Percentiles rank a stretch among this genome's conserved stretches.
These are phyloP conservation scores for Sarcophaga carnaria DNA, from an alignment of 2,888 invertebrate genomes.

Conservation along the genomic window DNA sequence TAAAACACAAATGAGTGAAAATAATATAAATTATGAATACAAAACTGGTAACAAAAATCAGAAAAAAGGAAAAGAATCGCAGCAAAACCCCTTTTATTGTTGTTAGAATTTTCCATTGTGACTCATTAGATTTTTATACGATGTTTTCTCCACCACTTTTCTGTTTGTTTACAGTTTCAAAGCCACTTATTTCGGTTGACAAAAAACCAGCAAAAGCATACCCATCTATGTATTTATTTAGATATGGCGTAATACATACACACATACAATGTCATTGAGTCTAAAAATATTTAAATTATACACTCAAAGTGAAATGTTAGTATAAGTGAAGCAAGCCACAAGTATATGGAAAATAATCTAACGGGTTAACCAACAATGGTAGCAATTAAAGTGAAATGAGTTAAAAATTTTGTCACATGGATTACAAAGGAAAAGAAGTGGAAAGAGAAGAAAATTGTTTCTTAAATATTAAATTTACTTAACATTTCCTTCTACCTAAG, in stretches of 20 bases:
- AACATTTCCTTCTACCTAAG: too few relatives aligned
- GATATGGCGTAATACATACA: neutral
- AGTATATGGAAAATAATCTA: too few relatives aligned
- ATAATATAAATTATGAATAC: too few relatives aligned
- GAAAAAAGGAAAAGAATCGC: constrained; percentile 5
- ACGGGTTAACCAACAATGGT: too few relatives aligned
- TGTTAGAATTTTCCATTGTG: constrained; percentile 56
- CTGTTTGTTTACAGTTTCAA: too few relatives aligned
- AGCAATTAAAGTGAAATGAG: too few relatives aligned
- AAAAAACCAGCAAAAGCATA: constrained; percentile 14
- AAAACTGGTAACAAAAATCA: neutral
- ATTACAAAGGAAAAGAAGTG: too few relatives aligned
- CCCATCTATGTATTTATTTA: neutral
- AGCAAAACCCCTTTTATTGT: constrained; percentile 27
- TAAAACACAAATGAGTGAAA: too few relatives aligned
- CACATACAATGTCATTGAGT: neutral
- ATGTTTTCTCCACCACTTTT: constrained; percentile 9
- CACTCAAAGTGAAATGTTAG: neutral
- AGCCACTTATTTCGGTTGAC: neutral
- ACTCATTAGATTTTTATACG: constrained; percentile 57
- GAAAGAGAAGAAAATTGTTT: too few relatives aligned
- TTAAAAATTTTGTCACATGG: too few relatives aligned
- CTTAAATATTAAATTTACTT: too few relatives aligned
- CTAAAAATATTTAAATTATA: neutral
- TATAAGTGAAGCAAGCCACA: neutral